Percentiles rank a stretch among this genome's conserved stretches.
Conservation (phyloP, 2,888 invertebrate species). For the Fabriciana adippe region DNA sequence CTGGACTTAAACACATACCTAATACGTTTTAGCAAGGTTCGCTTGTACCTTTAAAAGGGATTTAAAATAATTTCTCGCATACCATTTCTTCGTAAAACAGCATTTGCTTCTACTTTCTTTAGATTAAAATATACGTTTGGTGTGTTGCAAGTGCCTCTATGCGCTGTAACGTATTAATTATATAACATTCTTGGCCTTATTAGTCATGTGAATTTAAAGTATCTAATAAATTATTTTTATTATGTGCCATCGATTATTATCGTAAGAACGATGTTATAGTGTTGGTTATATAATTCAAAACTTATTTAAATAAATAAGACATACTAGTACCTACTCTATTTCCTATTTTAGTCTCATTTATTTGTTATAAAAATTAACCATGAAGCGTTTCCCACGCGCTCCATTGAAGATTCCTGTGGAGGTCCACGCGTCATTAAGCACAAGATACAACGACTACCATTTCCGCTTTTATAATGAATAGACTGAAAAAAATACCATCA, state of each 20-base stretch:
- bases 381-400: slow-evolving; percentile 62
- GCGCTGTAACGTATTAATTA: slow-evolving; percentile 5
- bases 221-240: no score
- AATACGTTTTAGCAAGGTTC: slow-evolving; percentile 24
- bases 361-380: slow-evolving; percentile 32
- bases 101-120: slow-evolving; percentile 28
- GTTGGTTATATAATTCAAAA: no score
- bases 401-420: slow-evolving; percentile 55
- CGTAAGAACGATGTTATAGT: no score
- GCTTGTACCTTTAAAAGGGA: slow-evolving; percentile 25
- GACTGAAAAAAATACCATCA: slow-evolving; percentile 19
- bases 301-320: no score
- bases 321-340: no score
- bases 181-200: neutral
- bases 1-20: slow-evolving; percentile 24
- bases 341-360: neutral
- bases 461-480: slow-evolving; percentile 66
- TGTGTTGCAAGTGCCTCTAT: neutral
- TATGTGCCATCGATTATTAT: no score
- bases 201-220: no score
- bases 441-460: slow-evolving; percentile 64
- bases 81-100: slow-evolving; percentile 27
- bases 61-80: slow-evolving; percentile 24
- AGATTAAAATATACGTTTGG: slow-evolving; percentile 28
- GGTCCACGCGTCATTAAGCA: slow-evolving; percentile 65